Percentiles rank a stretch among this genome's conserved stretches.
phyloP scores from a whole-genome alignment of 2,797 vertebrate genomes.

The Peromyscus melanophrys region DNA sequence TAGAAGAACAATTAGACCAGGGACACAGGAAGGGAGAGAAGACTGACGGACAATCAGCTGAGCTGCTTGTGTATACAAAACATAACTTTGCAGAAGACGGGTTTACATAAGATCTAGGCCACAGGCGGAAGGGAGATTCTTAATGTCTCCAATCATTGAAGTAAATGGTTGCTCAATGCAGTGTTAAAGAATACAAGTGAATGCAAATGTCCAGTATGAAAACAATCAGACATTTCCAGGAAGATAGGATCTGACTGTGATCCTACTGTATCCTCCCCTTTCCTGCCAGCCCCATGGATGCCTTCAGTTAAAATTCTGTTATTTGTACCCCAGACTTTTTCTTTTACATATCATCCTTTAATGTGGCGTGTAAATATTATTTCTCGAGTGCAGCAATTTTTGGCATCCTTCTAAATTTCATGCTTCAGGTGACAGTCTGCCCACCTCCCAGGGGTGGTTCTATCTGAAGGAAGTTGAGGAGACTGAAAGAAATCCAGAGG shows the following conservation, averaged over 20 bases:
- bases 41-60: not conserved
- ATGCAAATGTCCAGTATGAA: not conserved
- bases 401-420: not conserved
- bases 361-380: not conserved
- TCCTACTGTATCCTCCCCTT: not conserved
- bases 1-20: conserved; percentile 15
- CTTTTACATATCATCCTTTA: not conserved
- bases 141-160: not conserved
- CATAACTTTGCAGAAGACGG: not conserved
- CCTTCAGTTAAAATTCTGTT: not conserved
- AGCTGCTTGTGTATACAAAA: not conserved
- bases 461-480: not conserved
- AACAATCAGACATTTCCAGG: conserved; percentile 16
- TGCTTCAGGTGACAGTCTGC: not conserved
- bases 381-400: not conserved
- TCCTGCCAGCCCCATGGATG: not conserved
- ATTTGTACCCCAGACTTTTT: not conserved
- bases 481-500: not conserved
- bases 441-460: not conserved
- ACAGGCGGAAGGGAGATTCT: not conserved
- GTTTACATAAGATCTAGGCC: not conserved
- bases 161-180: not conserved
- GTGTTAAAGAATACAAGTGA: conserved; percentile 1
- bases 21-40: conserved; percentile 19
- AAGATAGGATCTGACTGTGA: not conserved